These are phyloP conservation scores for Orientallactaga bullata DNA, from an alignment of 2,113 vertebrate species.

Conservation along the genomic window DNA sequence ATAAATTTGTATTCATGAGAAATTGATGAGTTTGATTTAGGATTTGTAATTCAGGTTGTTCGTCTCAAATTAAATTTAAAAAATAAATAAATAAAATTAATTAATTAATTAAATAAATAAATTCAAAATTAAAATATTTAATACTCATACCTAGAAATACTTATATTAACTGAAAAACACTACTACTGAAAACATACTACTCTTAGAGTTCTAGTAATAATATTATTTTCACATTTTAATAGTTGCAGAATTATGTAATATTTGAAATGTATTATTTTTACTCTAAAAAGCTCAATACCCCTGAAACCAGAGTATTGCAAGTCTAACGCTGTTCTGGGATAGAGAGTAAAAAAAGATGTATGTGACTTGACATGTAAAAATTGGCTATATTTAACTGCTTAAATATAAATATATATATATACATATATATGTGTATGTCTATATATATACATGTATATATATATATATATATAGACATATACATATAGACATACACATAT, in stretches of 20 bases:
- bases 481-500: too few species aligned
- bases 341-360: too few species aligned
- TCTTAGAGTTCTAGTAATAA: background rate
- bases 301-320: background rate
- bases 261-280: background rate
- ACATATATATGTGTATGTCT: too few species aligned
- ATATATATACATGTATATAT: too few species aligned
- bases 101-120: too few species aligned
- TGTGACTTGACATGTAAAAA: too few species aligned
- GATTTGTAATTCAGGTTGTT: background rate
- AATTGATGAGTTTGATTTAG: background rate
- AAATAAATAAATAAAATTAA: too few species aligned
- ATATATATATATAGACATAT: too few species aligned
- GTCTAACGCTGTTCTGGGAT: background rate
- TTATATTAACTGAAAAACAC: background rate
- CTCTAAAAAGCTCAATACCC: background rate
- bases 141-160: background rate
- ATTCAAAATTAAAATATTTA: background rate
- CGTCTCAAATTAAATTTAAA: conserved; percentile 15
- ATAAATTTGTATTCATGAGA: background rate
- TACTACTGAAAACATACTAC: rapidly evolving
- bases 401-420: too few species aligned
- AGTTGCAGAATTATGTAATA: background rate
- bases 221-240: background rate
- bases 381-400: too few species aligned